These are phyloP conservation scores for Cinclus mexicanus DNA, from an alignment of 2,113 vertebrate genomes.

Conservation along the genomic window DNA sequence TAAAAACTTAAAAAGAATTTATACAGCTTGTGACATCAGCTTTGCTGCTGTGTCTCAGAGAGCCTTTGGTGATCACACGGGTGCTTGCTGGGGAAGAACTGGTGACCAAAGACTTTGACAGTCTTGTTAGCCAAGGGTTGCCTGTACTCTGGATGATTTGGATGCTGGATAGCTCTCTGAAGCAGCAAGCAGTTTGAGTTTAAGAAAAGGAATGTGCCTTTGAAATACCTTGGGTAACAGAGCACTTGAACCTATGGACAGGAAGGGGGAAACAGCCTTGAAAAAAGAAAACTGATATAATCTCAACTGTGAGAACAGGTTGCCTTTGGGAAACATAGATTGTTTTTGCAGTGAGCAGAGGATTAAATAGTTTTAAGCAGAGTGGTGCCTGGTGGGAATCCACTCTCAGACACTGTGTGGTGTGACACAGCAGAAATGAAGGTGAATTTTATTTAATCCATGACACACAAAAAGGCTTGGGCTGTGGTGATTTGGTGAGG, in stretches of 20 bases:
- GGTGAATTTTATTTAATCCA: background rate
- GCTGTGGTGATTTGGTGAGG: background rate
- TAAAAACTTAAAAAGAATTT: background rate
- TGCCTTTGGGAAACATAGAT: background rate
- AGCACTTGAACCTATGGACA: background rate
- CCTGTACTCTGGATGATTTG: rapidly evolving
- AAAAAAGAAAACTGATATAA: background rate
- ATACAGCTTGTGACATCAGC: background rate
- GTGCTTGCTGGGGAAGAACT: background rate
- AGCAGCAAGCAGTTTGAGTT: background rate
- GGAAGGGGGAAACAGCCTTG: background rate
- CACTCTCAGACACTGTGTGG: rapidly evolving
- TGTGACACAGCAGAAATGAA: background rate
- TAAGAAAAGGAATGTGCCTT: background rate
- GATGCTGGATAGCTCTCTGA: background rate
- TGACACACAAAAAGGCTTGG: background rate
- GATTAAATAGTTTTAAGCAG: background rate
- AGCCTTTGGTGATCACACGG: background rate
- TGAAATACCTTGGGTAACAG: background rate
- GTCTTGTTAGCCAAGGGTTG: background rate
- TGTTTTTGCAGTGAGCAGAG: background rate
- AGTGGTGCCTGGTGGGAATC: background rate
- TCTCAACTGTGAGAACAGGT: rapidly evolving
- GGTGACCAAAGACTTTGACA: background rate
- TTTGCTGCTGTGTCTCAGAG: background rate